Base-by-base conservation (phyloP, 2,888 invertebrate species). In the Cartodere bifasciata region DNA sequence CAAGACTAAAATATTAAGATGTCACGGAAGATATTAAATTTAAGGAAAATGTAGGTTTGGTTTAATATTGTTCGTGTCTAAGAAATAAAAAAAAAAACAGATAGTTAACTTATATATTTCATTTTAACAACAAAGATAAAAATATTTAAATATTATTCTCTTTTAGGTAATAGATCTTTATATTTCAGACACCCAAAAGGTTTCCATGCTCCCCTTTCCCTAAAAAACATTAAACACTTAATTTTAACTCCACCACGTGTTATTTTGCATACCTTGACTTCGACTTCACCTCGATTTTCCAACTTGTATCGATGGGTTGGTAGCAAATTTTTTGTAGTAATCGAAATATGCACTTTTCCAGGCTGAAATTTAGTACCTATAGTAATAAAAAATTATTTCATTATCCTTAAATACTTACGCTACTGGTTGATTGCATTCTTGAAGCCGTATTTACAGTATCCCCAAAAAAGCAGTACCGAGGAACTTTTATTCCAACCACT, bases 401-500 rank as follows among this genome's bases (percentile, higher is more conserved):
- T 10, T 28, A 6, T 4, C 4, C 5, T 28, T 35, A 10, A 30
- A 29, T 29, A 42, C 53, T 53, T 52, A 72, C 74, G 60, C 63
- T 48, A 41, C 72, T 68, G 10, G 70, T 66, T 1, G 73, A 68
- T 52, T 88, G 87, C 86, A 88, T 88, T 29, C 87, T 68, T 2
- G 87, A 84, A 3, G 88, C 87, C 0, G 85, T 87, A 55, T 88
- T 88, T 11, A 88, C 86, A 0, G 87, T 83, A 53, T 87, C 87
- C 0, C 88, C 87, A 38, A 88, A 88, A 26, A 88, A 72, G 47
- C 87, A 87, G 55, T 85, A 87, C 44, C 86, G 69, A 0, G 85
- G 85, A 29, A 84, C 72, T 46, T 83, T 80, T 17, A 78, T 62
- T 0, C 88, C 87, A 1, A 88, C 78, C 15, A 88, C 81, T 1